phyloP scores from a whole-genome alignment of 1,140 invertebrate species.

The Drosophila ambigua region DNA sequence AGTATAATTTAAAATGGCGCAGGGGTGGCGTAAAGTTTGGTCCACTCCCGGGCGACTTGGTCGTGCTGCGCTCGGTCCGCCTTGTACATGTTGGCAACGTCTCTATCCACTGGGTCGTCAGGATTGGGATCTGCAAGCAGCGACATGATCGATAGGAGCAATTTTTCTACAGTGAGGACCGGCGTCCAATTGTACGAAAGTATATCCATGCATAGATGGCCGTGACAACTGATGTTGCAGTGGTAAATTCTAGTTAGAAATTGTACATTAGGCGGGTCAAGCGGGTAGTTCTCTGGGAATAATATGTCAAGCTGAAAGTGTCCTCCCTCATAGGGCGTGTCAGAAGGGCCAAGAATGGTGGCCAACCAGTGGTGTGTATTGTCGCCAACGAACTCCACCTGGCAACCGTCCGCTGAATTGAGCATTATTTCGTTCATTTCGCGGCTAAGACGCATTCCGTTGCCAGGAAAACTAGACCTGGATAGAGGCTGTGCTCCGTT shows the following conservation, averaged over 20 bases:
- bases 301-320: conserved; percentile 90
- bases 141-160: conserved; percentile 97
- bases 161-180: conserved; percentile 97
- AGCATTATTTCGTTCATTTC: conserved; percentile 7
- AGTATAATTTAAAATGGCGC: too few relatives aligned
- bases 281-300: conserved; percentile 90
- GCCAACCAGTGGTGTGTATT: conserved; percentile 30
- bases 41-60: conserved; percentile 96
- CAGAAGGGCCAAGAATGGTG: conserved; percentile 86
- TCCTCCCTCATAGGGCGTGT: conserved; percentile 91
- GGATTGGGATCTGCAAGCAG: conserved; percentile 98
- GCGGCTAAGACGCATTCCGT: too few relatives aligned
- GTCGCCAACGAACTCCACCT: neutral
- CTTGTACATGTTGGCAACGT: conserved; percentile 98
- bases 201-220: conserved; percentile 90
- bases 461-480: too few relatives aligned
- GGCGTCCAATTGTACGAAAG: conserved; percentile 97
- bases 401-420: conserved; percentile 18
- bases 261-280: conserved; percentile 91
- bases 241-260: conserved; percentile 93
- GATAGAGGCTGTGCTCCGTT: too few relatives aligned
- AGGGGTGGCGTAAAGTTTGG: conserved; percentile 90
- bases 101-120: conserved; percentile 98
- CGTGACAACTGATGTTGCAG: conserved; percentile 90
- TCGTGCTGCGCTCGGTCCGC: conserved; percentile 92